Conservation (phyloP, 1,140 invertebrate species). For the Sitodiplosis mosellana region DNA sequence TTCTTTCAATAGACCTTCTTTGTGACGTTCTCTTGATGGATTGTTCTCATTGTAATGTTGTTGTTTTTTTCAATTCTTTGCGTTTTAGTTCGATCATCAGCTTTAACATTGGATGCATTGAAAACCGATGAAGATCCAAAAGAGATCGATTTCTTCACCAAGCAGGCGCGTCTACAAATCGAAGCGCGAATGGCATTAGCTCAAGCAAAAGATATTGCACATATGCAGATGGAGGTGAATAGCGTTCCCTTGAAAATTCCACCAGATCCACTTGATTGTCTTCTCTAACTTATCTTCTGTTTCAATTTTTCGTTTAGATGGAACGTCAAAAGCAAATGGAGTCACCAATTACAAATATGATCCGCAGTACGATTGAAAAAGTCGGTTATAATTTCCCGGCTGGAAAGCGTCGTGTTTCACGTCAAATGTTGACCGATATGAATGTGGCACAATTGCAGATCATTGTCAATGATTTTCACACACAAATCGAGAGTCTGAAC, state of each 20-base stretch:
- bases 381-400: slow-evolving; percentile 67
- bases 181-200: slow-evolving; percentile 77
- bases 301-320: slow-evolving; percentile 22
- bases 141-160: slow-evolving; percentile 57
- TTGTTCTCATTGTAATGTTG: too few species aligned
- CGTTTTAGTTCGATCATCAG: slow-evolving; percentile 18
- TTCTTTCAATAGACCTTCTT: too few species aligned
- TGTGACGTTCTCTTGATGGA: too few species aligned
- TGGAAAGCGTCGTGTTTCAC: slow-evolving; percentile 57
- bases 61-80: background rate
- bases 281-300: background rate
- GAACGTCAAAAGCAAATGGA: slow-evolving; percentile 62
- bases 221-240: slow-evolving; percentile 63
- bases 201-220: slow-evolving; percentile 69
- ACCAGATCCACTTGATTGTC: background rate
- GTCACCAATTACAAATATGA: slow-evolving; percentile 71
- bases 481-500: slow-evolving; percentile 81
- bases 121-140: slow-evolving; percentile 18
- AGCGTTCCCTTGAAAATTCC: background rate
- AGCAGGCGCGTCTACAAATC: slow-evolving; percentile 68
- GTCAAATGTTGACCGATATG: slow-evolving; percentile 75
- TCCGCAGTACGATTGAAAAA: slow-evolving; percentile 55
- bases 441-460: slow-evolving; percentile 85
- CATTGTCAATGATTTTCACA: slow-evolving; percentile 83
- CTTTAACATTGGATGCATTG: slow-evolving; percentile 23